phyloP scores from a whole-genome alignment of 2,888 invertebrate genomes.

The Axea sp. region DNA sequence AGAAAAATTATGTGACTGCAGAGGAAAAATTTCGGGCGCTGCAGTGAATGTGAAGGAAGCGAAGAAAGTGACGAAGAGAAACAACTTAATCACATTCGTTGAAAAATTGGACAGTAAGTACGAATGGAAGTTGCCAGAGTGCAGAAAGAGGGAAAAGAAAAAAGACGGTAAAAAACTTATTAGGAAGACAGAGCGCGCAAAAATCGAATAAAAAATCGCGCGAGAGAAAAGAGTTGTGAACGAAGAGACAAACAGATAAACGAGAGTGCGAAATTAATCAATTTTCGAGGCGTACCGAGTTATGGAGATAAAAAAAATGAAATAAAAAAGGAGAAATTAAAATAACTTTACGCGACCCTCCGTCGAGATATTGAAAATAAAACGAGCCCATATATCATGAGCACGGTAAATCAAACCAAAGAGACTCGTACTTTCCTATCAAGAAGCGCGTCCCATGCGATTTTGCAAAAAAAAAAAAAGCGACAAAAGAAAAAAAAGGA shows the following conservation, averaged over 20 bases:
- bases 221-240: constrained; percentile 1
- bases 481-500: too few species aligned
- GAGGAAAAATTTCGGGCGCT: constrained; percentile 33
- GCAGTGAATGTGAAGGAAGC: constrained; percentile 32
- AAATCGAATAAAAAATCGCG: constrained; percentile 44
- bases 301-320: background rate
- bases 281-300: constrained; percentile 3
- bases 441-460: constrained; percentile 36
- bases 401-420: constrained; percentile 39
- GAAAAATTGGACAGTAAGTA: constrained; percentile 57
- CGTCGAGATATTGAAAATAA: constrained; percentile 20
- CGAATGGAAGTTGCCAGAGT: constrained; percentile 34
- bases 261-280: constrained; percentile 14
- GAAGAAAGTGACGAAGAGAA: constrained; percentile 50
- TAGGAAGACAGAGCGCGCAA: constrained; percentile 20
- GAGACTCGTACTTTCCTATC: constrained; percentile 37
- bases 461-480: too few species aligned
- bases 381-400: constrained; percentile 9
- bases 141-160: constrained; percentile 12
- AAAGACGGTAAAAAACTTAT: constrained; percentile 33
- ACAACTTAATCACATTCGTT: constrained; percentile 54
- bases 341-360: constrained; percentile 2
- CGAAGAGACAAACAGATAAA: constrained; percentile 3
- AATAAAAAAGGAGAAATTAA: constrained; percentile 9
- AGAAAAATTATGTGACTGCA: constrained; percentile 42